Base-by-base conservation (phyloP, 2,888 invertebrate species). In the Candidula unifasciata region DNA sequence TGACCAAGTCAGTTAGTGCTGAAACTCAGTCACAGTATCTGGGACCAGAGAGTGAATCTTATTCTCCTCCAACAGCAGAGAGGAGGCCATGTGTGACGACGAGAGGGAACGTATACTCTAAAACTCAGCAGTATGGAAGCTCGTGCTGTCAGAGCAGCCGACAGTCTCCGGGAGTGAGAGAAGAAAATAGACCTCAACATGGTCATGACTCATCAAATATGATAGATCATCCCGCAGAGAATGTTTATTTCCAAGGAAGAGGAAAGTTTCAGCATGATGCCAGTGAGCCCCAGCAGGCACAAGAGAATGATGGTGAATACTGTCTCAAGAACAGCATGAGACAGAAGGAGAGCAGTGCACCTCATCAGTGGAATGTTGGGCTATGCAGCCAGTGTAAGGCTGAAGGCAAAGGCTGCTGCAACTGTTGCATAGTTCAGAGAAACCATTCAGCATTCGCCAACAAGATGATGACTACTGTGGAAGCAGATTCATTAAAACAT, bases 11-110 rank as follows among this genome's bases (percentile, higher is more conserved):
- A n/a, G 74, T 18, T 2, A 74, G 74, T 27, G 13, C 30, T 16
- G 74, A 74, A 74, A 54, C 33, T 30, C 74, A 54, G 0, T 74
- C 74, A 54, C 74, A 74, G 54, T 27, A 52, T 54, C 30, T 74
- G 16, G 74, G 10, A 3, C 52, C 74, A 18, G 74, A 74, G 3
- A 74, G 74, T 33, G 74, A 30, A n/a, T 74, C 30, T 21, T 54
- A 54, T 27, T 74, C 54, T 5, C 74, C 74, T 21, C 54, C 52
- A 6, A 5, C 24, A 74, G 3, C 52, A 18, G 74, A 30, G 54
- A 54, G 74, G 30, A 27, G 33, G 21, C 52, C 52, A 2, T 16
- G 52, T 21, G 18, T 44, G 6, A 16, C 30, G 21, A 30, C 54
- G 54, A 74, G 74, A 54, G 30, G 13, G 2, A 33, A n/a, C 27